Percentiles rank a stretch among this genome's conserved stretches.
phyloP scores from a whole-genome alignment of 2,797 vertebrate species.

The Coluber constrictor region DNA sequence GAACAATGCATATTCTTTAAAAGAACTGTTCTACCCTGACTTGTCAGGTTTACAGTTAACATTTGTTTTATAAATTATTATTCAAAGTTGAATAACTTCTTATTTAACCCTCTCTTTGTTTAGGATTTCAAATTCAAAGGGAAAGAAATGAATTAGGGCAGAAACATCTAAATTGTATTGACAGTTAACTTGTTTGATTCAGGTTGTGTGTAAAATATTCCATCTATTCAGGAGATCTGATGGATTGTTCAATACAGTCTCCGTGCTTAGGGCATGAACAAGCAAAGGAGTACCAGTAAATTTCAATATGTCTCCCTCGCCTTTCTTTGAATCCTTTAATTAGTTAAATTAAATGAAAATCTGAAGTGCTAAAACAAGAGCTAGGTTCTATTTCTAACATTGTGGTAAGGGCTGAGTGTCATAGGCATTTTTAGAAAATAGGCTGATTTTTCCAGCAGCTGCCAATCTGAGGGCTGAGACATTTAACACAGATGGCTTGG shows the following conservation, averaged over 20 bases:
- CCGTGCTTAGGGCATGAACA: background rate
- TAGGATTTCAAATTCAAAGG: background rate
- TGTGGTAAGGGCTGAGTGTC: background rate
- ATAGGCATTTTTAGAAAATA: background rate
- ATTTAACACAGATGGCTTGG: background rate
- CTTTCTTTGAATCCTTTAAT: background rate
- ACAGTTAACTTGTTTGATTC: background rate
- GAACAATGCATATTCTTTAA: background rate
- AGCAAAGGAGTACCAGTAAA: background rate
- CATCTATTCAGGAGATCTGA: background rate
- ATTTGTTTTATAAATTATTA: background rate
- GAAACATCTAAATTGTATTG: background rate
- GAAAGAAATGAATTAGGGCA: background rate
- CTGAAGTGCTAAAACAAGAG: background rate
- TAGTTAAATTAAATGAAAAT: background rate
- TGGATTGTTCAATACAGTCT: background rate
- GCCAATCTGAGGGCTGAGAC: background rate
- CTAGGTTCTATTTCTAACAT: background rate
- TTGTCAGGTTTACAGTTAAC: background rate
- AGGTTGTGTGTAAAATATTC: background rate
- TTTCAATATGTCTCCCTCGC: background rate
- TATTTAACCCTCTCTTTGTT: background rate
- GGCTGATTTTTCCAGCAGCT: background rate
- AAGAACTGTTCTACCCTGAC: background rate
- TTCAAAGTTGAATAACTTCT: background rate